Evolutionary conservation across 2,113 vertebrate genomes (phyloP).

Genomic region (Podocnemis expansa): DNA sequence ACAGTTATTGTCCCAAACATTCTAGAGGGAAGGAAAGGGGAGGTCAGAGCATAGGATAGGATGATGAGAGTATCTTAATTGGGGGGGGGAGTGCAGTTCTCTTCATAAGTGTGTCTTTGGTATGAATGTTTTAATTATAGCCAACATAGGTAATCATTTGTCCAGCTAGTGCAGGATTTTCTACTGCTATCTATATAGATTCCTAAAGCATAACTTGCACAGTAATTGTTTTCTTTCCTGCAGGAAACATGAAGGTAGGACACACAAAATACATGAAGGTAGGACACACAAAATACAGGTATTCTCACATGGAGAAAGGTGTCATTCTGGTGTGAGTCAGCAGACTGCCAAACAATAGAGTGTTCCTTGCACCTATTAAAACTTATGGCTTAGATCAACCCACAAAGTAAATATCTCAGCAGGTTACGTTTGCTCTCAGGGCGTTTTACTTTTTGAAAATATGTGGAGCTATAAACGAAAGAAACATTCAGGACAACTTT

Average conservation of each 20-base stretch:
- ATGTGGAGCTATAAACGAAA: neutral
- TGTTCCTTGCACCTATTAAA: constrained; percentile 24
- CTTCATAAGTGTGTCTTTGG: neutral
- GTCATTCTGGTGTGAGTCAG: constrained; percentile 1
- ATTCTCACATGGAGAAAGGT: neutral
- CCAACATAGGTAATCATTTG: neutral
- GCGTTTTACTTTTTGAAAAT: constrained; percentile 50
- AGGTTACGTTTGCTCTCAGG: constrained; percentile 65
- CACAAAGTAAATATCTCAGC: constrained; percentile 70
- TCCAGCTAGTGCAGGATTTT: neutral
- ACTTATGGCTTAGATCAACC: constrained; percentile 63
- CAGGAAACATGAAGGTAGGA: constrained; percentile 12
- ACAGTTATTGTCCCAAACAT: neutral
- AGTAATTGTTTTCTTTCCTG: constrained; percentile 36
- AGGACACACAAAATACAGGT: neutral
- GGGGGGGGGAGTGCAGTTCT: neutral
- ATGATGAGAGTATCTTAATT: neutral
- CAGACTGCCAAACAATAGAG: constrained; percentile 46
- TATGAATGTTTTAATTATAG: neutral
- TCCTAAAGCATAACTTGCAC: neutral
- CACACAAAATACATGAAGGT: neutral
- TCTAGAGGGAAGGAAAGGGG: neutral
- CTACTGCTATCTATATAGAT: neutral
- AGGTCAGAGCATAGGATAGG: neutral
- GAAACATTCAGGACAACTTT: neutral